A percentile compares a stretch with the other conserved stretches of the same genome.
Conservation (phyloP, 1,140 invertebrate genomes). For the Eumaeus atala region DNA sequence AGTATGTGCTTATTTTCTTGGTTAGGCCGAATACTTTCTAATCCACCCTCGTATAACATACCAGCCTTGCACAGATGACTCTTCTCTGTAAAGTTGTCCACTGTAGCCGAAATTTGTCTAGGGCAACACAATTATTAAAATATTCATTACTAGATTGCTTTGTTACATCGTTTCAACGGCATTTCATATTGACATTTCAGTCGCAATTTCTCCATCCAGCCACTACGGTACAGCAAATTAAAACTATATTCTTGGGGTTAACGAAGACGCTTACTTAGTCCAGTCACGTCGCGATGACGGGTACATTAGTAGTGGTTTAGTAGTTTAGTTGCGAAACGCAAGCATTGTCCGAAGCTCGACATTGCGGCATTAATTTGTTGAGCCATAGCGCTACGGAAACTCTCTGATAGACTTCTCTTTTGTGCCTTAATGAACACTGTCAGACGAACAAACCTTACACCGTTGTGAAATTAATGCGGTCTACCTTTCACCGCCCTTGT, state of each 20-base stretch:
- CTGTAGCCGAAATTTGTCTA: too few relatives aligned
- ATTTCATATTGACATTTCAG: too few relatives aligned
- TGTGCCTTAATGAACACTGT: constrained; percentile 62
- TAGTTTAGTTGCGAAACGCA: constrained; percentile 23
- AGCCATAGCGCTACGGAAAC: constrained; percentile 45
- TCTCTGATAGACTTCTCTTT: constrained; percentile 56
- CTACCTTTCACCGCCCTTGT: constrained; percentile 39
- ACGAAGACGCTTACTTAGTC: constrained; percentile 12
- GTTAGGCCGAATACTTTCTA: too few relatives aligned
- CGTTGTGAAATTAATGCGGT: constrained; percentile 43
- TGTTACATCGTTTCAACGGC: too few relatives aligned
- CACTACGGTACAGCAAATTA: background rate
- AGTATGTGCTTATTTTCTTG: too few relatives aligned
- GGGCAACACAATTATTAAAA: too few relatives aligned
- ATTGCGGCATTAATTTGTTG: constrained; percentile 51
- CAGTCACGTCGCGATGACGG: constrained; percentile 18
- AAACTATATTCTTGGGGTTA: constrained; percentile 9
- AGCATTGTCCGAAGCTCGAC: constrained; percentile 39
- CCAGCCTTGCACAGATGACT: too few relatives aligned
- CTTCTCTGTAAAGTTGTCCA: too few relatives aligned
- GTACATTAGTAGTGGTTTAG: constrained; percentile 26
- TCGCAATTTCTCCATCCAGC: background rate
- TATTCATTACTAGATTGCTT: too few relatives aligned
- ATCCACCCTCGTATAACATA: too few relatives aligned
- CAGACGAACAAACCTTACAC: constrained; percentile 52